These are phyloP conservation scores for Heliconius sara DNA, from an alignment of 2,888 invertebrate genomes.

Conservation along the genomic window DNA sequence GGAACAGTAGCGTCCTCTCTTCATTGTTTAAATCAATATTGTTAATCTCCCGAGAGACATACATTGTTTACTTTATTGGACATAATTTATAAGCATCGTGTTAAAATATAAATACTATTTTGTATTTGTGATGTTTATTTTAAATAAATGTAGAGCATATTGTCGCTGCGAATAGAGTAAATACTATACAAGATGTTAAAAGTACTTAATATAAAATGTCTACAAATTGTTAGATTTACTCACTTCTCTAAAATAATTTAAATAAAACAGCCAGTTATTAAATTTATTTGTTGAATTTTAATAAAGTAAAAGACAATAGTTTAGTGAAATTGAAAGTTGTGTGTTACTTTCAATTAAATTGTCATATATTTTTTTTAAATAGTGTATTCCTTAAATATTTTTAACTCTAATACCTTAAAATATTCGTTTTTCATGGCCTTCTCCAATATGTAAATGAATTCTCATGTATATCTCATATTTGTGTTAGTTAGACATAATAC, in stretches of 20 bases:
- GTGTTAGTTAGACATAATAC: neutral
- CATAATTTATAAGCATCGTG: slow-evolving; percentile 48
- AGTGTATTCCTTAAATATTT: no score
- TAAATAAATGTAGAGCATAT: neutral
- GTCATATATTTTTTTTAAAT: no score
- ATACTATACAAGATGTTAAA: neutral
- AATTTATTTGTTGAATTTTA: no score
- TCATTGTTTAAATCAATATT: slow-evolving; percentile 62
- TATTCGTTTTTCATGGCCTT: no score
- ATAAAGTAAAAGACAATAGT: no score
- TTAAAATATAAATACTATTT: slow-evolving; percentile 7
- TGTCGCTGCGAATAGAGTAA: no score
- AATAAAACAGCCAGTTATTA: no score
- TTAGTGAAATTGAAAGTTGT: no score
- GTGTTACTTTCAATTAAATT: no score
- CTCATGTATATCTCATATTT: neutral
- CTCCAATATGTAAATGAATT: neutral
- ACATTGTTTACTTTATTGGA: slow-evolving; percentile 32
- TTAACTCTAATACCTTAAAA: neutral
- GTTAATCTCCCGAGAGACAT: slow-evolving; percentile 48
- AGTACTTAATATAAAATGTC: neutral
- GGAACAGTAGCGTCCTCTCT: slow-evolving; percentile 58
- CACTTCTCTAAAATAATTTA: no score
- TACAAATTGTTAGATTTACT: neutral
- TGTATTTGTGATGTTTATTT: neutral